These are phyloP conservation scores for Papilio dardanus DNA, from an alignment of 1,140 invertebrate genomes.

Conservation along the genomic window DNA sequence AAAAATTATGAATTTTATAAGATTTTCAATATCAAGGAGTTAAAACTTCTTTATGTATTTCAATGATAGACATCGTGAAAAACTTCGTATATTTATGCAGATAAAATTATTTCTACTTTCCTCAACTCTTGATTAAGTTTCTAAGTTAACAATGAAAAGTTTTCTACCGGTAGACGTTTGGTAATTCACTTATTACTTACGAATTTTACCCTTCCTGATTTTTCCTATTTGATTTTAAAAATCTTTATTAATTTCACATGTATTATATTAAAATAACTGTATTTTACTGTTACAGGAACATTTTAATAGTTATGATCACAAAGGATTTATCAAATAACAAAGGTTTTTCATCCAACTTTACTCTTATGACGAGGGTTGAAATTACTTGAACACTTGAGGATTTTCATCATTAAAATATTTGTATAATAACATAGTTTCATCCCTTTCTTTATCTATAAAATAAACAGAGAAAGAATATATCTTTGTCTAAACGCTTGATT, in stretches of 20 bases:
- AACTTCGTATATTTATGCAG: background rate
- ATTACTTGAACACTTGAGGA: background rate
- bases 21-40: background rate
- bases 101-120: background rate
- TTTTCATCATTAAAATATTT: background rate
- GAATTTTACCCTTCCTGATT: too few relatives aligned
- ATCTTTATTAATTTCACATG: too few relatives aligned
- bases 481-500: background rate
- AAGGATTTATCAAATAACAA: constrained; percentile 8
- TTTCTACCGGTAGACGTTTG: background rate
- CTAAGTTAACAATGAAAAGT: background rate
- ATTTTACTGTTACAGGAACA: too few relatives aligned
- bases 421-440: too few relatives aligned
- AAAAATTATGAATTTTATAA: too few relatives aligned
- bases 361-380: constrained; percentile 8
- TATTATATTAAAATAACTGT: too few relatives aligned
- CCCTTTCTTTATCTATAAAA: too few relatives aligned
- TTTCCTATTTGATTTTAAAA: too few relatives aligned
- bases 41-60: background rate
- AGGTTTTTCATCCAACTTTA: background rate
- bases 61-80: background rate
- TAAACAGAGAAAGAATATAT: too few relatives aligned
- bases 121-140: background rate
- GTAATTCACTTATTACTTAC: background rate
- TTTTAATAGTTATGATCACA: background rate